Evolutionary conservation across 2,888 invertebrate genomes (phyloP).

Genomic region (Trissonchulus sp.): DNA sequence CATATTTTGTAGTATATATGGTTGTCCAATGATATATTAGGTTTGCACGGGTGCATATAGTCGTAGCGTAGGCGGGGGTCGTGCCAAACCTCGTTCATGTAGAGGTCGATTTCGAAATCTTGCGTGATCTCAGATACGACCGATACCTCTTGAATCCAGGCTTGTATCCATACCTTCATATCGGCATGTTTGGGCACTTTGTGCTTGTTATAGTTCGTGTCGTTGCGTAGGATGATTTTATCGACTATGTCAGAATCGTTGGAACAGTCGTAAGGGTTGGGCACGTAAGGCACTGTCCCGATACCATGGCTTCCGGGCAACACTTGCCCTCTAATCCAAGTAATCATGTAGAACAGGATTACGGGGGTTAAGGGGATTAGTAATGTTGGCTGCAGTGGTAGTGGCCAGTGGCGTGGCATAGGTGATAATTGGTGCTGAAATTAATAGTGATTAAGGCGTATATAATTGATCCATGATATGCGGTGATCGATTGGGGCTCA

Average conservation of each 20-base stretch:
- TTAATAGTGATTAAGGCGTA: no score
- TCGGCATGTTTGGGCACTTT: slow-evolving; percentile 29
- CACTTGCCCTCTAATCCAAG: no score
- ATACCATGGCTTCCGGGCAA: no score
- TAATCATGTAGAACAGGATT: no score
- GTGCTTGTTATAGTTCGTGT: slow-evolving; percentile 22
- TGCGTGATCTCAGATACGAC: slow-evolving; percentile 49
- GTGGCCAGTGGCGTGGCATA: no score
- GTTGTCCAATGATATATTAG: slow-evolving; percentile 44
- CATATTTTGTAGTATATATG: slow-evolving; percentile 26
- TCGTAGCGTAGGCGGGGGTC: slow-evolving; percentile 48
- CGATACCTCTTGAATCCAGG: slow-evolving; percentile 52
- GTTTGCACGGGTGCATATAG: slow-evolving; percentile 48
- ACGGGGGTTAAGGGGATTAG: no score
- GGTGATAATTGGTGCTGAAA: no score
- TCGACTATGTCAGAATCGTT: slow-evolving; percentile 15
- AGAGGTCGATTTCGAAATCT: slow-evolving; percentile 52
- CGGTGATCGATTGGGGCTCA: no score
- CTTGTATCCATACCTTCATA: slow-evolving; percentile 44
- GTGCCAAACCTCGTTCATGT: slow-evolving; percentile 48
- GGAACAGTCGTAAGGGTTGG: slow-evolving; percentile 24
- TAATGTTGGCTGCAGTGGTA: no score
- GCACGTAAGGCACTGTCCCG: neutral
- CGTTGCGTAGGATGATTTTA: neutral
- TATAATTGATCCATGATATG: no score